Percentiles rank a stretch among this genome's conserved stretches.
These are phyloP conservation scores for Neuroscelio doddi DNA, from an alignment of 2,888 invertebrate species.

Conservation along the genomic window DNA sequence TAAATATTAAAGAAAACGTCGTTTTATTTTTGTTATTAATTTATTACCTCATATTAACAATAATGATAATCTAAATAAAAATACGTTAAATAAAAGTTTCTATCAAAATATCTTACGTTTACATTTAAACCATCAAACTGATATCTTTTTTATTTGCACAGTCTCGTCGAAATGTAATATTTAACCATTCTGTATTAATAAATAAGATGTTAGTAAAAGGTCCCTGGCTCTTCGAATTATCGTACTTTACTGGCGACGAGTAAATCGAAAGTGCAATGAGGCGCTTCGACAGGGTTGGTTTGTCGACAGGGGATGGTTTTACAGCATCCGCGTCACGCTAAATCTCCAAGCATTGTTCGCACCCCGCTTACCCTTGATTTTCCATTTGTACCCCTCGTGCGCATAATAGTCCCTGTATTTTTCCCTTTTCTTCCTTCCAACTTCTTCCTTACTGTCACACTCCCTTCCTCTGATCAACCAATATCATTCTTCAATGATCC, in stretches of 20 bases:
- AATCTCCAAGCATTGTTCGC: constrained; percentile 67
- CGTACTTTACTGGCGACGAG: constrained; percentile 22
- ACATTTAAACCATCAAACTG: no score
- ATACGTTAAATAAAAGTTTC: no score
- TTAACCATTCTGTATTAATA: not conserved
- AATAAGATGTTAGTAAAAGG: not conserved
- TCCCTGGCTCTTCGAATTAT: constrained; percentile 1
- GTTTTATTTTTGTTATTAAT: no score
- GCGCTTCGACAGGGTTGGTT: constrained; percentile 35
- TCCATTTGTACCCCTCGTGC: constrained; percentile 59
- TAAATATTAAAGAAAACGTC: no score
- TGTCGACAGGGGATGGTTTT: constrained; percentile 55
- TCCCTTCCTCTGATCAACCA: constrained; percentile 11
- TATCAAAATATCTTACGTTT: no score
- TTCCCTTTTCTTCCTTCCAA: constrained; percentile 29
- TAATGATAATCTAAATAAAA: no score
- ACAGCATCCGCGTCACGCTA: constrained; percentile 66
- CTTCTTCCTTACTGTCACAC: constrained; percentile 19
- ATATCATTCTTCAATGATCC: constrained; percentile 5
- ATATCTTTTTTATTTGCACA: no score
- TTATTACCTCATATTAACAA: no score
- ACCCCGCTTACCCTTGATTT: constrained; percentile 58
- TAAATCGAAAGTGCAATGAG: constrained; percentile 44
- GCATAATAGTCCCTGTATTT: constrained; percentile 36
- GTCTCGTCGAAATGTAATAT: no score